Evolutionary conservation across 2,888 invertebrate genomes (phyloP).

Genomic region (Drosophila mimica): DNA sequence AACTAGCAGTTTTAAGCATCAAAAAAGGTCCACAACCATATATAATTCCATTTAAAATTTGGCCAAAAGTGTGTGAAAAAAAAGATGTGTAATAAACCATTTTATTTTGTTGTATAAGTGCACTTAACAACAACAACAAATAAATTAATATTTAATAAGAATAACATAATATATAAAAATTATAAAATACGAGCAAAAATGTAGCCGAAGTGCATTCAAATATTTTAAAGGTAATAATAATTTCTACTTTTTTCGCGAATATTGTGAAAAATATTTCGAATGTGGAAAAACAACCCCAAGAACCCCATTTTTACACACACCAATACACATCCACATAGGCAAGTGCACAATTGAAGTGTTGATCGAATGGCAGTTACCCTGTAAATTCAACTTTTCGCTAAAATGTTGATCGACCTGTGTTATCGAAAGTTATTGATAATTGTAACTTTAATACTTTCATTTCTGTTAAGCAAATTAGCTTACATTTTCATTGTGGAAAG

Average conservation of each 20-base stretch:
- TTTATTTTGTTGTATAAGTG: conserved; percentile 7
- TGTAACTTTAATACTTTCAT: neutral
- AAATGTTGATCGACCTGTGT: neutral
- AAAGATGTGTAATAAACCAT: neutral
- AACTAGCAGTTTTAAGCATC: neutral
- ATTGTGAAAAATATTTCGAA: conserved; percentile 9
- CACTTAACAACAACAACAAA: neutral
- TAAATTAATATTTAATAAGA: neutral
- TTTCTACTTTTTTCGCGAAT: neutral
- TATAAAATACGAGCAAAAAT: conserved; percentile 12
- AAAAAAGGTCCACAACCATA: neutral
- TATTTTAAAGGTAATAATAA: conserved; percentile 30
- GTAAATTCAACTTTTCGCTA: neutral
- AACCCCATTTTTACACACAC: conserved; percentile 14
- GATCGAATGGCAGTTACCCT: neutral
- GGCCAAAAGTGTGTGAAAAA: neutral
- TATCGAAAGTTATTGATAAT: neutral
- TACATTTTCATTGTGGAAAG: neutral
- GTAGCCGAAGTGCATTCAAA: conserved; percentile 24
- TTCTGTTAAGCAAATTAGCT: neutral
- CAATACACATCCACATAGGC: neutral
- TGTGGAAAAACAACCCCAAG: conserved; percentile 35
- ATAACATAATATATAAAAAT: neutral
- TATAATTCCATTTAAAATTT: neutral
- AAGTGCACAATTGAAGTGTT: neutral